Evolutionary conservation across 2,888 invertebrate genomes (phyloP).

Genomic region (Itoplectis maculator): DNA sequence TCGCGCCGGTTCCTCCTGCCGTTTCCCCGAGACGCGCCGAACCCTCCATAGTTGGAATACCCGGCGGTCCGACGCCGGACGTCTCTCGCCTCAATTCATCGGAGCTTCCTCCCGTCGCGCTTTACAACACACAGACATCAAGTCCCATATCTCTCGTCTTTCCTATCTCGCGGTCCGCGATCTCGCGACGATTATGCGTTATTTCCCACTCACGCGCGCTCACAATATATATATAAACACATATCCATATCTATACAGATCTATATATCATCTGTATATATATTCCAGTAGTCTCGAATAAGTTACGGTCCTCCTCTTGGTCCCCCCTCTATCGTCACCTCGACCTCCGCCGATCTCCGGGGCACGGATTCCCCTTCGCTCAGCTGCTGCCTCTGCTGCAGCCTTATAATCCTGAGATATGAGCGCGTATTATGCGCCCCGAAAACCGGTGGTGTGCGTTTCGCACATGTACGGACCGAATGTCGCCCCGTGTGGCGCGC

Average conservation of each 20-base stretch:
- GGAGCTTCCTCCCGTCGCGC: constrained; percentile 50
- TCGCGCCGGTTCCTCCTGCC: constrained; percentile 42
- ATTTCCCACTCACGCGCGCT: not conserved
- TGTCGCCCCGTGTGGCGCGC: not conserved
- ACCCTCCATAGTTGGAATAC: constrained; percentile 76
- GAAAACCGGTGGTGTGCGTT: constrained; percentile 68
- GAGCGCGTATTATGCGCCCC: constrained; percentile 81
- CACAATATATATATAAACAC: not conserved
- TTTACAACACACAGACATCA: constrained; percentile 47
- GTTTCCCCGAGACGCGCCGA: constrained; percentile 65
- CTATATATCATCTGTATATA: too few relatives aligned
- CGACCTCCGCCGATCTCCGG: constrained; percentile 69
- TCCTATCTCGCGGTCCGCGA: not conserved
- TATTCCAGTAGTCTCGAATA: constrained; percentile 21
- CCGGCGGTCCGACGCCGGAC: constrained; percentile 76
- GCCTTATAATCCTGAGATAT: constrained; percentile 84
- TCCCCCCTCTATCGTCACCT: constrained; percentile 64
- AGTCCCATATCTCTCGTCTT: constrained; percentile 13
- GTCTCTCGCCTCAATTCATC: constrained; percentile 61
- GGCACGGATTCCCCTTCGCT: constrained; percentile 61
- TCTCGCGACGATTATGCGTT: constrained; percentile 49
- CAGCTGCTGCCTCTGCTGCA: constrained; percentile 70
- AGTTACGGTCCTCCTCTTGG: constrained; percentile 36
- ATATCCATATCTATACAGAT: not conserved
- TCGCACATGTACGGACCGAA: constrained; percentile 49